Base-by-base conservation (phyloP, 2,888 invertebrate genomes). In the Dasypolia templi region DNA sequence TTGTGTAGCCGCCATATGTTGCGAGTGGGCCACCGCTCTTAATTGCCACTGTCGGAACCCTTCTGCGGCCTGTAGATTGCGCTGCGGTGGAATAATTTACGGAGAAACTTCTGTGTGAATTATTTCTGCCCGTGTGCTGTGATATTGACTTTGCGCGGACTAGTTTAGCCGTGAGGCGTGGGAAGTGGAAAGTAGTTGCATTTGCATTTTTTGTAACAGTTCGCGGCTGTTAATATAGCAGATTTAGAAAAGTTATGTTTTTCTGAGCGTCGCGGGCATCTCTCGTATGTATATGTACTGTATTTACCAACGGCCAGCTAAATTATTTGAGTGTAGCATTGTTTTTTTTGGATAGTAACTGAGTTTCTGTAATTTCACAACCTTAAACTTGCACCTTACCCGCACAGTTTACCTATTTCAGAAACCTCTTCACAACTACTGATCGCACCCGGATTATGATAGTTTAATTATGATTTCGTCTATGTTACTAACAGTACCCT, bases 1-100 rank as follows among this genome's bases (percentile, higher is more conserved):
- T 89, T 90, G 87, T 88, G 77, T 85, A 85, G 82, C 72, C 44
- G 65, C 88, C 90, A 91, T 88, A 87, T 90, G 91, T 87, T 88
- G 84, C 86, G 78, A 81, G 83, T 79, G 72, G 82, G 81, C 82
- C 77, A 84, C 79, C 81, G 82, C 84, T 86, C 89, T 89, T 91
- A 91, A 91, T 91, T 91, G 89, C 89, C 87, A 88, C 84, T 79
- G 87, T 86, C 70, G 83, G 86, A 84, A 86, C 86, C 89, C 89
- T 89, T 89, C 88, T 89, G 90, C 81, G 89, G 86, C 82, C 81
- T 83, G 83, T 81, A 86, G 84, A 79, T 82, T 81, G 81, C 80
- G 70, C 77, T 88, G 88, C 83, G 89, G 88, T 88, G 75, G 79
- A 82, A 87, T 90, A 88, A 90, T 90, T 89, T 89, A 83, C 85